Percentiles rank a stretch among this genome's conserved stretches.
phyloP scores from a whole-genome alignment of 1,140 invertebrate species.

The Atta cephalotes region DNA sequence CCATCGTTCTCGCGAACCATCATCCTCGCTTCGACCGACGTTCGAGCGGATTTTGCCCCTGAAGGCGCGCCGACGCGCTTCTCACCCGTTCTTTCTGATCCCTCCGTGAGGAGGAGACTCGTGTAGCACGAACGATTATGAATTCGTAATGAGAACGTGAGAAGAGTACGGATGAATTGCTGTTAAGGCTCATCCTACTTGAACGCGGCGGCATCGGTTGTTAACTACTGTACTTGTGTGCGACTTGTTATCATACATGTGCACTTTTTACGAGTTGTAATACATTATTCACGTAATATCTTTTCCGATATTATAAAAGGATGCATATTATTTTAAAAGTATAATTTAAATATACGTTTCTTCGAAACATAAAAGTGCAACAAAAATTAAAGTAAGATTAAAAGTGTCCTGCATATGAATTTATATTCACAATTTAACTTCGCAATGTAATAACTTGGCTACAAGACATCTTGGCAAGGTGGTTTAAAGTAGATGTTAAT shows the following conservation, averaged over 20 bases:
- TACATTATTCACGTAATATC: neutral
- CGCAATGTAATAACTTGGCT: neutral
- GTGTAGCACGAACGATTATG: constrained; percentile 69
- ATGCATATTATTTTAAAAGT: neutral
- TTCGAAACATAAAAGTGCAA: neutral
- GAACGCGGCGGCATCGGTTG: constrained; percentile 34
- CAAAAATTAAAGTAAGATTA: neutral
- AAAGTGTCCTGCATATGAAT: neutral
- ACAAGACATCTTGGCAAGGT: neutral
- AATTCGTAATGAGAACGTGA: constrained; percentile 52
- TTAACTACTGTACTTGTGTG: constrained; percentile 26
- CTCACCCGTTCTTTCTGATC: constrained; percentile 24
- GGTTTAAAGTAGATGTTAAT: neutral
- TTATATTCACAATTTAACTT: constrained; percentile 4
- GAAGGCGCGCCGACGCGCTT: constrained; percentile 26
- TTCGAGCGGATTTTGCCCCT: constrained; percentile 30
- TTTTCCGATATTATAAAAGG: neutral
- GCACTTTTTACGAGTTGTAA: neutral
- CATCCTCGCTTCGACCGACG: neutral
- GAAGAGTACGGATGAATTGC: constrained; percentile 32
- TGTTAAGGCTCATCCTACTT: constrained; percentile 10
- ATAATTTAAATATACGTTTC: constrained; percentile 12
- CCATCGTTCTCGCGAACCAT: constrained; percentile 62
- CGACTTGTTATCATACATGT: constrained; percentile 19
- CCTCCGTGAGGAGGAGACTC: constrained; percentile 29